Percentiles rank a stretch among this genome's conserved stretches.
phyloP scores from a whole-genome alignment of 2,113 vertebrate species.

The Leptobrachium ailaonicum region DNA sequence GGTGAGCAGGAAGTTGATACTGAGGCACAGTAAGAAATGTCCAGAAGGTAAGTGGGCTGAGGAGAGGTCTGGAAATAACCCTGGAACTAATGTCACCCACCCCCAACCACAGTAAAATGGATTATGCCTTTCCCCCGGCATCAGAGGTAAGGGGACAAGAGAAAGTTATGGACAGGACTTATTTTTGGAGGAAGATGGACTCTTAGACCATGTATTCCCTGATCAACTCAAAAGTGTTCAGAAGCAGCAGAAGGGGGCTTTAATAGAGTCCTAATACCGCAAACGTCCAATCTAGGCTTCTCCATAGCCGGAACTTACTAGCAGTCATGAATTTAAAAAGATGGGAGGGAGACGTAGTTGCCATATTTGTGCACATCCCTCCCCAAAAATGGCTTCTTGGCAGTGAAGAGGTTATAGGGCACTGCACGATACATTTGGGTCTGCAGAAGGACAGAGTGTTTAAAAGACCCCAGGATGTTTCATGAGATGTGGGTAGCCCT shows the following conservation, averaged over 20 bases:
- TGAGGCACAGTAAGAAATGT: conserved; percentile 66
- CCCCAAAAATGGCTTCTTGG: conserved; percentile 35
- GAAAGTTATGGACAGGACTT: conserved; percentile 33
- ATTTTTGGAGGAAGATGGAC: neutral
- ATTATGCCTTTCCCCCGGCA: conserved; percentile 44
- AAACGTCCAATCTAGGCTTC: conserved; percentile 16
- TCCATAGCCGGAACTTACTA: conserved; percentile 31
- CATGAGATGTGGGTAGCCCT: neutral
- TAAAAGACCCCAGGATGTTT: neutral
- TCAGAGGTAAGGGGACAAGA: conserved; percentile 48
- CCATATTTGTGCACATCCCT: conserved; percentile 37
- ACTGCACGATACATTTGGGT: conserved; percentile 33
- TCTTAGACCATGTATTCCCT: neutral
- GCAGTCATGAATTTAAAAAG: conserved; percentile 17
- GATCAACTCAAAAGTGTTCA: conserved; percentile 10
- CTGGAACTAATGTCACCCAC: conserved; percentile 32
- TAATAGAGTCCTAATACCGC: neutral
- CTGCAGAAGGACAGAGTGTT: conserved; percentile 25
- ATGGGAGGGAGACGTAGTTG: neutral
- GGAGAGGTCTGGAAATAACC: conserved; percentile 44
- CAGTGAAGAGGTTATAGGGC: conserved; percentile 38
- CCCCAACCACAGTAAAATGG: conserved; percentile 20
- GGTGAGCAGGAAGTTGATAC: conserved; percentile 80
- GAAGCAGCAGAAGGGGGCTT: conserved; percentile 11
- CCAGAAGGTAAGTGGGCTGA: conserved; percentile 33